These are phyloP conservation scores for Plebejus anna DNA, from an alignment of 2,888 invertebrate genomes.

Conservation along the genomic window DNA sequence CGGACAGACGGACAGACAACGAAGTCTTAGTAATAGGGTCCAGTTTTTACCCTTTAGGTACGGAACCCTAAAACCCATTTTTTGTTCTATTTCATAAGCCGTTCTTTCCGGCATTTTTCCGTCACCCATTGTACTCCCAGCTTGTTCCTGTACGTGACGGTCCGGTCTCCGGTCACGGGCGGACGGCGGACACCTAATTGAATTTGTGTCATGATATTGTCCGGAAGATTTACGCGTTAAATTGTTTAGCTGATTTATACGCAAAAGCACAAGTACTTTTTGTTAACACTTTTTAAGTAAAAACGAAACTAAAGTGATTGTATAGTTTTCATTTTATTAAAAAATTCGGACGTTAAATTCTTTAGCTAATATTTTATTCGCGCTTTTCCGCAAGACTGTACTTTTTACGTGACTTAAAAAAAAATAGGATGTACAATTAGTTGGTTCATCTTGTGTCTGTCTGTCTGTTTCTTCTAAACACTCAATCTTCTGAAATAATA, in stretches of 20 bases:
- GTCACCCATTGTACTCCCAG: neutral
- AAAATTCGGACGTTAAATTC: too few species aligned
- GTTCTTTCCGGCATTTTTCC: too few species aligned
- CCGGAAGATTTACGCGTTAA: conserved; percentile 38
- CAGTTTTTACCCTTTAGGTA: too few species aligned
- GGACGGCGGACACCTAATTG: conserved; percentile 65
- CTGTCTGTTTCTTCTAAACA: neutral
- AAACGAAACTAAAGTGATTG: neutral
- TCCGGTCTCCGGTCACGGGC: conserved; percentile 48
- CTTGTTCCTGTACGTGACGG: conserved; percentile 47
- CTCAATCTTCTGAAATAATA: neutral
- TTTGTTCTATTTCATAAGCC: too few species aligned
- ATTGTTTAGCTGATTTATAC: conserved; percentile 32
- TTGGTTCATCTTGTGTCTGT: neutral
- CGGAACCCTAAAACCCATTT: too few species aligned
- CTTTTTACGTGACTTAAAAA: too few species aligned
- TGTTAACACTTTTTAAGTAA: neutral
- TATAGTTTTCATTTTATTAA: too few species aligned
- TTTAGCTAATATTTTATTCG: too few species aligned
- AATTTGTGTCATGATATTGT: conserved; percentile 63
- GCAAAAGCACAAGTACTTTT: neutral
- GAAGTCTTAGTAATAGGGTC: too few species aligned
- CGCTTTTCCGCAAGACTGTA: too few species aligned
- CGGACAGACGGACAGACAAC: too few species aligned
- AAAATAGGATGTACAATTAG: too few species aligned